Base-by-base conservation (phyloP, 2,888 invertebrate species). In the Agrilus mali region DNA sequence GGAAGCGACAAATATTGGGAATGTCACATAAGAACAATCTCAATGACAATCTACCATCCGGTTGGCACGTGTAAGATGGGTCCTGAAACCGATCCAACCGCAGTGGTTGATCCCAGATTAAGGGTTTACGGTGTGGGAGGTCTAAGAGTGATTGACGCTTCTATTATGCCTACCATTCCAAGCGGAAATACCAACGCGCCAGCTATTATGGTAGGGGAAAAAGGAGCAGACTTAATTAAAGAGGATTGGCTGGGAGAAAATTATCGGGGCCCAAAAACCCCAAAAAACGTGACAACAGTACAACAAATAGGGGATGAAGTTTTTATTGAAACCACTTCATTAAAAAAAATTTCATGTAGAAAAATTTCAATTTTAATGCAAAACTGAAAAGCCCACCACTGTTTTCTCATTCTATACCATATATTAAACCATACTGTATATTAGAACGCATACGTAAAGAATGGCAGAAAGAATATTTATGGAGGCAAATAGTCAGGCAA, bases 151-250 rank as follows among this genome's bases (percentile, higher is more conserved):
- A 81, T 89, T 52, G 90, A 90, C 59, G 88, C 87, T 27, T 86
- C 86, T 55, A 80, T 90, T 52, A 90, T 90, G 87, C 90, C 90
- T 1, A 83, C 83, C 2, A 86, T 90, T 53, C 82, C 81, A 22
- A 87, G 88, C 57, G 90, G 90, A 7, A 90, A 92, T 59, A 90
- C 90, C 1, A 89, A 90, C 63, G 92, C 90, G 1, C 88, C 90
- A 0, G 81, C 82, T n/a, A 86, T 90, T 40, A 90, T 90, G 90
- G 86, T 90, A 27, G 90, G 80, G 1, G 90, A 92, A 59, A 90
- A 89, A 61, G 89, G 87, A 5, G 76, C 89, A 0, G 90, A 89
- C 68, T 69, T 89, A 57, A 79, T 89, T 44, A 89, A 89, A 64
- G 78, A 82, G 64, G 87, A 88, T 64, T 89, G 88, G 88, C 60